Base-by-base conservation (phyloP, 1,140 invertebrate species). In the Papilio helenus region DNA sequence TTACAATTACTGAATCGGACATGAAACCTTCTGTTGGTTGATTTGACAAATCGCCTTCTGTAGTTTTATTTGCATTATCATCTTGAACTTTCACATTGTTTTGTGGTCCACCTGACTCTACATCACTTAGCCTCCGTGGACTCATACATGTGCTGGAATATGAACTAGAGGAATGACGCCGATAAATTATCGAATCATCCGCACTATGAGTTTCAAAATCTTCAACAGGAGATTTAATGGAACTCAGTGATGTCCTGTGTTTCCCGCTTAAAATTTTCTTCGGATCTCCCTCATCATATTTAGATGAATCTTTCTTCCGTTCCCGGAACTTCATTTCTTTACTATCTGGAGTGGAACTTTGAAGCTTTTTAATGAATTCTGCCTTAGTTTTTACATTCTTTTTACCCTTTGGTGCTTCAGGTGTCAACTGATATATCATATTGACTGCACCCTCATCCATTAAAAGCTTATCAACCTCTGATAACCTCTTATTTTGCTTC, bases 381-480 rank as follows among this genome's bases (percentile, higher is more conserved):
- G 94, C 93, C 91, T 95, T 95, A 29, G 92, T 93, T 81, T 89
- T 90, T 79, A 95, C 90, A 83, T 92, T 94, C 84, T 92, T 94
- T 79, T 92, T 94, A 58, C 94, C 94, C 83, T 95, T 95, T 42
- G 90, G 89, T 72, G 92, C 92, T 85, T 94, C 93, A 58, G 93
- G 90, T 61, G 94, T 95, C 1, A 97, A 95, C 26, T 97, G 97
- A 85, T 97, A 97, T 18, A 98, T 94, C 95, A 98, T 97, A 91
- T 98, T 98, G 1, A 98, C 97, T 3, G 97, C 97, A 1, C 97
- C 97, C 89, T 98, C 97, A 90, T 98, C 97, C 91, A 97, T 97
- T 80, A 98, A 93, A 58, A 98, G 89, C 80, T 95, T 96, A 85
- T 98, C 97, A 65, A 98, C 95, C 95, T 98, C 97, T 65, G 95